phyloP scores from a whole-genome alignment of 2,797 vertebrate species.

The Meda fulgida region DNA sequence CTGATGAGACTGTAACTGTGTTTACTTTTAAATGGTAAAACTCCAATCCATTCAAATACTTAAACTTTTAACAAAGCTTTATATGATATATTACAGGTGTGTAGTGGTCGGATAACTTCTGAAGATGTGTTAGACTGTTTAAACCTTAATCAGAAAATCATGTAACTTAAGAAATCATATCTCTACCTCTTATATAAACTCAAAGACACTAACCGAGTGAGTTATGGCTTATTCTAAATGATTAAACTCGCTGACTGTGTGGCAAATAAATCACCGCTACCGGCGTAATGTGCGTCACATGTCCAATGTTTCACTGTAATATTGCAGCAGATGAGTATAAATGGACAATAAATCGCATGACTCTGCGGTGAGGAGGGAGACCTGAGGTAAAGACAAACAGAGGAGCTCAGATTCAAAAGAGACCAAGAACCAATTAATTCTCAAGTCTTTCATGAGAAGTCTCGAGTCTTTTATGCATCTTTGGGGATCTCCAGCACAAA shows the following conservation, averaged over 20 bases:
- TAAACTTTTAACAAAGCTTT: not conserved
- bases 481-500: constrained; percentile 18
- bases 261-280: constrained; percentile 25
- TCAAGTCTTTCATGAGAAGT: not conserved
- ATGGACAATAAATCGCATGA: constrained; percentile 32
- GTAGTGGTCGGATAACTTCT: not conserved
- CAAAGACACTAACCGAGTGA: constrained; percentile 10
- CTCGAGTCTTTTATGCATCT: constrained; percentile 7
- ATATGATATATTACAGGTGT: not conserved
- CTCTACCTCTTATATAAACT: not conserved
- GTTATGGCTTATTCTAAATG: constrained; percentile 10
- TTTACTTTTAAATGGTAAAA: not conserved
- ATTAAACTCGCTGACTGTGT: constrained; percentile 15
- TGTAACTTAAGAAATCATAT: constrained; percentile 18
- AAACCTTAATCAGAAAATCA: not conserved
- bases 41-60: not conserved
- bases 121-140: not conserved
- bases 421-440: constrained; percentile 18
- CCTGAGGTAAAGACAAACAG: constrained; percentile 21
- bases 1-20: constrained; percentile 67
- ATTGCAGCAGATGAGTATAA: not conserved
- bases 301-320: constrained; percentile 12
- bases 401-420: constrained; percentile 1
- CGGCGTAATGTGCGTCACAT: not conserved
- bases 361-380: constrained; percentile 1